A percentile compares a stretch with the other conserved stretches of the same genome.
Evolutionary conservation across 37 sponge, comb jelly and placozoan genomes (phyloP).

Genomic region (Haliclona indistincta): DNA sequence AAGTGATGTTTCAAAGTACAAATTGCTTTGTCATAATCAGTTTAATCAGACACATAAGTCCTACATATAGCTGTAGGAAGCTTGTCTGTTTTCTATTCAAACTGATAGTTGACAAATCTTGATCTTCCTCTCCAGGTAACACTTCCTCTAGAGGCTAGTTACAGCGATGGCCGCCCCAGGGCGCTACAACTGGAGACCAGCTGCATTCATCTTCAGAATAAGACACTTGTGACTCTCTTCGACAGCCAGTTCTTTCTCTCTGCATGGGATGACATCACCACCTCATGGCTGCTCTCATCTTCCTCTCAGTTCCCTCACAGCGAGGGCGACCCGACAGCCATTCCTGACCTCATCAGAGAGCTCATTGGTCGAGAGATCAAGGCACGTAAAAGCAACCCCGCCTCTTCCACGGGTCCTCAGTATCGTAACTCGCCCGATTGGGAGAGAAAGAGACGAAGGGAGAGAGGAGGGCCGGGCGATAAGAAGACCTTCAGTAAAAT

Average conservation of each 20-base stretch:
- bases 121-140: conserved; percentile 49
- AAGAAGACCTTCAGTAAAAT: neutral
- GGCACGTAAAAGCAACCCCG: neutral
- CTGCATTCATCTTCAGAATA: conserved; percentile 38
- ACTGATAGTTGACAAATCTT: neutral
- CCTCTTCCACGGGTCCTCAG: neutral
- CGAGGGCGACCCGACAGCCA: conserved; percentile 4
- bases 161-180: conserved; percentile 55
- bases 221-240: conserved; percentile 31
- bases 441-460: too few relatives aligned
- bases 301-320: conserved; percentile 61
- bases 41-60: too few relatives aligned
- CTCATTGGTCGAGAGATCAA: neutral
- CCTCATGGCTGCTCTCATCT: conserved; percentile 48
- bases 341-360: conserved; percentile 29
- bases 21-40: too few relatives aligned
- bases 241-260: conserved; percentile 12
- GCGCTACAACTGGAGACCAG: conserved; percentile 76
- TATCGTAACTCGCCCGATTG: too few relatives aligned
- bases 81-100: neutral
- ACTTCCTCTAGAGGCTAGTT: conserved; percentile 34
- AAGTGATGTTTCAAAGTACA: too few relatives aligned
- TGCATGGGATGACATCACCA: conserved; percentile 17
- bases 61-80: conserved; percentile 2
- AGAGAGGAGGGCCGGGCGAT: neutral